phyloP scores from a whole-genome alignment of 2,888 invertebrate species.

The Toxonevra muliebris region DNA sequence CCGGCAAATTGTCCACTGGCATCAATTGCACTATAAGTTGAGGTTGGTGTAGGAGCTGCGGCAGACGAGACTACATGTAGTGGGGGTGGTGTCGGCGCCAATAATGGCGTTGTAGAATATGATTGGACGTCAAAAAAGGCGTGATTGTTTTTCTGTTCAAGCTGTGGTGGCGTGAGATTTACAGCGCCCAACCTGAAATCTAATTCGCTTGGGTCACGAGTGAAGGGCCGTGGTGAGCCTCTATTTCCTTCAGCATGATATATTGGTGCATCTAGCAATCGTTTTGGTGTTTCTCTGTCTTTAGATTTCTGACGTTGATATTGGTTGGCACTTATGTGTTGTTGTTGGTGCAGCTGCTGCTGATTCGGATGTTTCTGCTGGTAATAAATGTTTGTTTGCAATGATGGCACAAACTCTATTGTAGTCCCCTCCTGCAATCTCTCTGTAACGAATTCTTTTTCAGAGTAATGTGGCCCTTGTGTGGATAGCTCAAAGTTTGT shows the following conservation, averaged over 20 bases:
- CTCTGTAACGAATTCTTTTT: constrained; percentile 26
- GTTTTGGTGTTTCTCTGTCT: constrained; percentile 61
- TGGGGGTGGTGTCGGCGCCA: constrained; percentile 33
- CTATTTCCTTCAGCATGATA: constrained; percentile 66
- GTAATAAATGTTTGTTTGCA: constrained; percentile 28
- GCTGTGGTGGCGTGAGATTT: constrained; percentile 31
- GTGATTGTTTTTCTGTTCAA: constrained; percentile 35
- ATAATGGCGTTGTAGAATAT: not conserved
- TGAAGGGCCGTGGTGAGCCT: constrained; percentile 68
- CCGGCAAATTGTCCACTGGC: constrained; percentile 60
- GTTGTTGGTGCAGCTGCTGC: constrained; percentile 36
- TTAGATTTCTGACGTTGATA: constrained; percentile 31
- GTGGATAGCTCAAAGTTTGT: constrained; percentile 40
- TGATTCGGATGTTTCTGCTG: constrained; percentile 45
- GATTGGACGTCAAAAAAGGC: constrained; percentile 20
- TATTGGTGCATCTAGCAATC: constrained; percentile 70
- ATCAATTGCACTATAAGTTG: constrained; percentile 60
- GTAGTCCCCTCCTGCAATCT: constrained; percentile 26
- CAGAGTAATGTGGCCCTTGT: constrained; percentile 35
- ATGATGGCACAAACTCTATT: constrained; percentile 36
- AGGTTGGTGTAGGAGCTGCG: constrained; percentile 56
- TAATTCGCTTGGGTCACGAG: constrained; percentile 60
- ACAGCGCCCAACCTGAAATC: constrained; percentile 45
- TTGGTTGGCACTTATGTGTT: constrained; percentile 27
- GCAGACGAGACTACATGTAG: constrained; percentile 43